Base-by-base conservation (phyloP, 2,888 invertebrate species). In the Erannis defoliaria region DNA sequence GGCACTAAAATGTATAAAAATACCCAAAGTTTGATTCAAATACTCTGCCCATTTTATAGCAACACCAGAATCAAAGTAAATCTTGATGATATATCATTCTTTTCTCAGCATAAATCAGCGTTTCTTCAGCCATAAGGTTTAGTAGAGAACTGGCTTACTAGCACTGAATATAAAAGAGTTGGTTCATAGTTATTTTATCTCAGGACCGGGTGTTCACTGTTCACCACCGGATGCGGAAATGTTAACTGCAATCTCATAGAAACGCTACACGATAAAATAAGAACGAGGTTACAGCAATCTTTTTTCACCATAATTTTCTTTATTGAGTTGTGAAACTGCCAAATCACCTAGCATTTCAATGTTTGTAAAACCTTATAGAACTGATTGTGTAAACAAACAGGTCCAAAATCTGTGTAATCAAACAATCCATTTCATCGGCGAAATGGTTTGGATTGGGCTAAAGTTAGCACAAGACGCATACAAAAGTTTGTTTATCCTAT, bases 181-280 rank as follows among this genome's bases (percentile, higher is more conserved):
- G n/a, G 16, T 19, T 14, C 29, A 23, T 16, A 29, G 40, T 56
- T 35, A 48, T 57, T 63, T 63, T 63, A 61, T 67, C 58, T 58
- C 4, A 16, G 35, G 23, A 60, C 60, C 60, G 60, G 43, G 60
- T 60, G 46, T 33, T 46, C 46, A 31, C 46, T 31, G 55, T 55
- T 43, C 38, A 3, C 29, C 53, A 67, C 72, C 81, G 82, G 81
- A 84, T 80, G 75, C 74, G 81, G 82, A 83, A 82, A 80, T 74
- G 73, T 75, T 75, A 66, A 66, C 71, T 72, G 70, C 73, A 72
- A 74, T 78, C 74, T 69, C 66, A 64, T 75, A 75, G 73, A 80
- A 78, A 77, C 72, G 19, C 19, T 40, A 21, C 19, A 60, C 64
- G 71, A 71, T 74, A 72, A 67, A 71, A 64, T 66, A 65, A 63